Evolutionary conservation across 2,888 invertebrate species (phyloP).

Genomic region (Campaea margaritaria): DNA sequence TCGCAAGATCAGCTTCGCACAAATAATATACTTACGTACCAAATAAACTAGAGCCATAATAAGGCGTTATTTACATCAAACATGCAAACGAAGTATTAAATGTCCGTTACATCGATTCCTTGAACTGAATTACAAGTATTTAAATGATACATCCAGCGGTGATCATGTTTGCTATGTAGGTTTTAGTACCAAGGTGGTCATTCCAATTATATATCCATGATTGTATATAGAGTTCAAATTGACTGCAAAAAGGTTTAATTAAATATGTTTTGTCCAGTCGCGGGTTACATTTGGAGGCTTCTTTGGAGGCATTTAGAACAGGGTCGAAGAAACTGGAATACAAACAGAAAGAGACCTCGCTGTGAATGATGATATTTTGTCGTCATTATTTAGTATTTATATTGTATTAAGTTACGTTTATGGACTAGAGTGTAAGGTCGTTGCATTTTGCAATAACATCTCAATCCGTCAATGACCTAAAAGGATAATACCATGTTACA

Average conservation of each 20-base stretch:
- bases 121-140: constrained; percentile 69
- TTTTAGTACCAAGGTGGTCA: constrained; percentile 57
- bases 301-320: neutral
- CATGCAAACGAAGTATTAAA: constrained; percentile 24
- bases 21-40: neutral
- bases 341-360: neutral
- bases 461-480: constrained; percentile 39
- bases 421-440: neutral
- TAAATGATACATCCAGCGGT: constrained; percentile 53
- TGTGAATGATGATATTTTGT: neutral
- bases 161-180: constrained; percentile 62
- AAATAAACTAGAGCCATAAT: constrained; percentile 13
- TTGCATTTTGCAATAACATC: constrained; percentile 29
- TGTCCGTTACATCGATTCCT: constrained; percentile 48
- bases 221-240: too few species aligned
- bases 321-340: too few species aligned
- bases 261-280: too few species aligned
- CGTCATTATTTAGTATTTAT: too few species aligned
- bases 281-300: too few species aligned
- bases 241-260: too few species aligned
- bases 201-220: constrained; percentile 44
- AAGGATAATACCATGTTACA: constrained; percentile 28
- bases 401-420: too few species aligned
- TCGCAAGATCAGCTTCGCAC: neutral
- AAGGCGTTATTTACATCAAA: constrained; percentile 14